Base-by-base conservation (phyloP, 1,140 invertebrate species). In the Drosophila biarmipes region DNA sequence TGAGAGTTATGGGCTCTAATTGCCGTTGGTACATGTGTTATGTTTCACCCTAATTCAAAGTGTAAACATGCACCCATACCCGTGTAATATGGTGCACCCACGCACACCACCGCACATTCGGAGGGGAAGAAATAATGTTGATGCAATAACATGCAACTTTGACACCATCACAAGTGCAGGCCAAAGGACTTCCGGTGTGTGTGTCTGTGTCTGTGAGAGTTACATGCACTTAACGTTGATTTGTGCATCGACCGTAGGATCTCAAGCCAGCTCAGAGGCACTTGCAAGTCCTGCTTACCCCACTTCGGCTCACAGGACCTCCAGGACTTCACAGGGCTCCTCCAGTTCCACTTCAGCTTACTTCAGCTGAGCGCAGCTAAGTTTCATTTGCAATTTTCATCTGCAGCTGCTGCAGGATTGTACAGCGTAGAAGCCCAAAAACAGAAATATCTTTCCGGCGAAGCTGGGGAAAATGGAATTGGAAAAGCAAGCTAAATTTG, bases 361-460 rank as follows among this genome's bases (percentile, higher is more conserved):
- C 63, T 67, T 64, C 58, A 40, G 52, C 52, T 53, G 55, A 78
- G 63, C 74, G 46, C 34, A 78, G 68, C 68, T 89, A 67, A 87
- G 79, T 89, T 89, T 77, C 79, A 89, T 89, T 89, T 89, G 84
- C 79, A 89, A 84, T 89, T 89, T 89, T 89, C 79, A 84, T 77
- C 80, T 84, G 76, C 84, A 89, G 84, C 75, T 89, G 84, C 78
- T 84, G 69, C 84, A 77, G 34, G 66, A 77, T 76, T 80, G 72
- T 52, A 66, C 34, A 57, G 73, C 68, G 78, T 46, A 81, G 61
- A 82, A 31, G 62, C 51, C 61, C 27, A 63, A 38, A 38, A 66
- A 84, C 58, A 69, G 64, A 31, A 37, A 69, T 40, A 69, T 69
- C 34, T 15, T 15, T 48, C 27, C 27, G 34, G 15, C 2, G 40